Base-by-base conservation (phyloP, 2,888 invertebrate species). In the Acleris holmiana region DNA sequence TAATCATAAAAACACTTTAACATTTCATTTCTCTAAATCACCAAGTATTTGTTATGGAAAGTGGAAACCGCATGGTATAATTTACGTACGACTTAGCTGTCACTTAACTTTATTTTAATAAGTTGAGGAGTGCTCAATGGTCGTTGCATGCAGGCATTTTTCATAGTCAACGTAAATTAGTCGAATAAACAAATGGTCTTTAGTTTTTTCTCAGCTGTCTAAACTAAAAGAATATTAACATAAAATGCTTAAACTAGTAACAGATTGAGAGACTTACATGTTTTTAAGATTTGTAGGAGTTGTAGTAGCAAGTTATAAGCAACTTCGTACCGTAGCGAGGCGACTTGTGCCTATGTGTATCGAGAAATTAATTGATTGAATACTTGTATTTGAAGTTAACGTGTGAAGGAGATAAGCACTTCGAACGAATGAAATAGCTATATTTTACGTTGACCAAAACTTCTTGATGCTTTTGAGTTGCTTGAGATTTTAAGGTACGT, bases 371-470 rank as follows among this genome's bases (percentile, higher is more conserved):
- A 65, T 60, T 65, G 68, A 73, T 68, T 70, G 68, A 71, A 70
- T 68, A 68, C 58, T 62, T 73, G 78, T 76, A 78, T 78, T 83
- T 78, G 77, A 83, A 80, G 82, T 84, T 67, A 76, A 80, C 79
- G 80, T 80, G 82, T 75, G 85, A 82, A 75, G 59, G 76, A 78
- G 79, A 79, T 68, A 72, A 65, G 49, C 66, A 49, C 58, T 69
- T 62, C 57, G 73, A 68, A 67, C 62, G 79, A 78, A 72, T 69
- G 80, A 79, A 74, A 80, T 65, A 76, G 77, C 75, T 68, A 66
- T 48, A 56, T 51, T 60, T 3, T 67, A 70, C 59, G 55, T 55
- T 63, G 68, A 59, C 60, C 23, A 25, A 61, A 35, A n/a, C 5
- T 19, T 76, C 59, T 80, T 82, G 80, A 78, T 80, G 77, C 71